phyloP scores from a whole-genome alignment of 92 coral and sea anemone species.

The Palythoa grandiflora region DNA sequence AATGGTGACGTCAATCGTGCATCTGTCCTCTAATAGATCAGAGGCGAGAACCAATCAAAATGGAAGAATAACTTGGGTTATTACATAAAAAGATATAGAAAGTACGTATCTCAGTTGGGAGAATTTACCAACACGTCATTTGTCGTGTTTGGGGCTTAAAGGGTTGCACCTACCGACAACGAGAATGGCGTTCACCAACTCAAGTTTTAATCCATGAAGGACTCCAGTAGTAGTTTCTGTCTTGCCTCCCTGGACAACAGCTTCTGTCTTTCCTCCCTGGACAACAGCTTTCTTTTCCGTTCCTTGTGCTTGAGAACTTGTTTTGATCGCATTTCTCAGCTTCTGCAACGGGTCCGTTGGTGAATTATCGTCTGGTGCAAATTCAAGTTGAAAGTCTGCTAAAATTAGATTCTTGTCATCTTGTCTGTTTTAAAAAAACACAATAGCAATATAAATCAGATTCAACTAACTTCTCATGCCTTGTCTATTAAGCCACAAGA shows the following conservation, averaged over 20 bases:
- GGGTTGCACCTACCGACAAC: slow-evolving; percentile 62
- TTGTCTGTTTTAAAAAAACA: slow-evolving; percentile 50
- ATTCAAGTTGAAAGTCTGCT: slow-evolving; percentile 74
- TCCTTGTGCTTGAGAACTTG: slow-evolving; percentile 1
- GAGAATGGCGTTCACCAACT: slow-evolving; percentile 64
- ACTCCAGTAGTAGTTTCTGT: slow-evolving; percentile 59
- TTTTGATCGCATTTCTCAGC: slow-evolving; percentile 64
- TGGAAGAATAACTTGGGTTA: no score
- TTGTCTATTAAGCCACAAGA: neutral
- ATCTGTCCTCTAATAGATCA: no score
- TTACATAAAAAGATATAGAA: no score
- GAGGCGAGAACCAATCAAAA: no score
- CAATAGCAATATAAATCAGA: neutral
- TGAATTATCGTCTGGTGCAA: slow-evolving; percentile 94
- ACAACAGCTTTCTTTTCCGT: neutral
- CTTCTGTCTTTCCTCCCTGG: slow-evolving; percentile 37
- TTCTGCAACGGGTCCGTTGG: slow-evolving; percentile 81
- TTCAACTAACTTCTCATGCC: neutral
- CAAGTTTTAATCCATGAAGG: slow-evolving; percentile 76
- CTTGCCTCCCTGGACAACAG: slow-evolving; percentile 20
- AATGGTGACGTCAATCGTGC: no score
- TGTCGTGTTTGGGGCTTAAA: no score
- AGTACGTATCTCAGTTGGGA: no score
- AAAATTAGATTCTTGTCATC: slow-evolving; percentile 70
- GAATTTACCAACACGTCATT: no score